These are phyloP conservation scores for Eueides isabella DNA, from an alignment of 1,140 invertebrate species.

Conservation along the genomic window DNA sequence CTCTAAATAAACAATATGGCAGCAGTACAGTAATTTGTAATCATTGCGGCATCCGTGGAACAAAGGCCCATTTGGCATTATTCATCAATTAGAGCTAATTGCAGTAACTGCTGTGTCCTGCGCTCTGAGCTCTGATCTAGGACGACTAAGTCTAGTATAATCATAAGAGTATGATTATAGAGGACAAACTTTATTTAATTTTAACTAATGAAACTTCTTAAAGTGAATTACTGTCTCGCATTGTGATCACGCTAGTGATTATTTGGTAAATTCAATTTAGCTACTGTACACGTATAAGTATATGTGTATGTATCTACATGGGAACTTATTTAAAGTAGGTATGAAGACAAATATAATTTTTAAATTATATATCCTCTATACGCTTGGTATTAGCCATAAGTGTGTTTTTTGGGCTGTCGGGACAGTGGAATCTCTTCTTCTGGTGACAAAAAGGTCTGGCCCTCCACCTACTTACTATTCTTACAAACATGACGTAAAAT, in stretches of 20 bases:
- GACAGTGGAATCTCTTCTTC: too few relatives aligned
- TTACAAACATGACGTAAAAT: too few relatives aligned
- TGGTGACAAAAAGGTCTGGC: too few relatives aligned
- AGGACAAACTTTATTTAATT: background rate
- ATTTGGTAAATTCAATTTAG: background rate
- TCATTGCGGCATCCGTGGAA: slow-evolving; percentile 32
- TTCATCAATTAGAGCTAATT: slow-evolving; percentile 46
- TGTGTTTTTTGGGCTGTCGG: too few relatives aligned
- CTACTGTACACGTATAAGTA: too few relatives aligned
- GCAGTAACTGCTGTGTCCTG: slow-evolving; percentile 40
- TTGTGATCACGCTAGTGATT: background rate
- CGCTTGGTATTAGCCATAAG: too few relatives aligned
- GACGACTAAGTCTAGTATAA: slow-evolving; percentile 17
- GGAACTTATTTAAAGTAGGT: too few relatives aligned
- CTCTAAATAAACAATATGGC: slow-evolving; percentile 1
- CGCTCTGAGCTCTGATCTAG: slow-evolving; percentile 26
- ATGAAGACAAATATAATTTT: too few relatives aligned
- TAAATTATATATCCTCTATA: too few relatives aligned
- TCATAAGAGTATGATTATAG: background rate
- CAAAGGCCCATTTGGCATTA: slow-evolving; percentile 39
- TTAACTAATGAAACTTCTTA: background rate
- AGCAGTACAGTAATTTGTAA: slow-evolving; percentile 22
- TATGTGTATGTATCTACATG: too few relatives aligned
- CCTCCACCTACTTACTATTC: too few relatives aligned
- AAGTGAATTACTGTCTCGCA: background rate